phyloP scores from a whole-genome alignment of 1,140 invertebrate species.

The Cyrtorhinus lividipennis region DNA sequence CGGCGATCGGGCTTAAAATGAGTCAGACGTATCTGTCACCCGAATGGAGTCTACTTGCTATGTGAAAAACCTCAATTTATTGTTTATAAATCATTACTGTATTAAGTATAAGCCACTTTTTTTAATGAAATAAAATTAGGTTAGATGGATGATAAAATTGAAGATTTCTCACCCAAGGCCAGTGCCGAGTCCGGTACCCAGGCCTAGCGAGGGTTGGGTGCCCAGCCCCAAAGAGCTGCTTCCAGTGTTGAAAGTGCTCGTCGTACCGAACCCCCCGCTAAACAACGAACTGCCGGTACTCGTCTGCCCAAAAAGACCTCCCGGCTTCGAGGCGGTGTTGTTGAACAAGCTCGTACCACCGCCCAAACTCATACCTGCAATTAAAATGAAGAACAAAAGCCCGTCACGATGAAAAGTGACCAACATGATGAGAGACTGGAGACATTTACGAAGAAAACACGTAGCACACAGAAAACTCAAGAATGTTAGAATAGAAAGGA shows the following conservation, averaged over 20 bases:
- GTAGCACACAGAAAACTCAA: too few relatives aligned
- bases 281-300: slow-evolving; percentile 23
- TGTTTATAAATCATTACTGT: too few relatives aligned
- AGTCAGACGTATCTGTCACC: too few relatives aligned
- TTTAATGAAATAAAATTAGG: too few relatives aligned
- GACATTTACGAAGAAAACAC: too few relatives aligned
- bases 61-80: too few relatives aligned
- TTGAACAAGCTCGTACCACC: slow-evolving; percentile 34
- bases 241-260: slow-evolving; percentile 25
- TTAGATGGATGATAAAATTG: background rate
- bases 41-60: too few relatives aligned
- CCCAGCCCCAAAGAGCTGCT: slow-evolving; percentile 25
- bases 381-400: background rate
- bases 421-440: too few relatives aligned
- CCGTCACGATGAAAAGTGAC: background rate
- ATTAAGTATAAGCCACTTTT: too few relatives aligned
- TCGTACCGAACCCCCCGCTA: slow-evolving; percentile 26
- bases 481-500: too few relatives aligned
- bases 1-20: too few relatives aligned
- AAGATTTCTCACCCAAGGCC: background rate
- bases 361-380: slow-evolving; percentile 23
- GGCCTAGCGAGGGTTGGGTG: slow-evolving; percentile 19
- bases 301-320: slow-evolving; percentile 40
- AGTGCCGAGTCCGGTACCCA: background rate
- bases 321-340: slow-evolving; percentile 34